Conservation (phyloP, 2,888 invertebrate genomes). For the Andrena bucephala region DNA sequence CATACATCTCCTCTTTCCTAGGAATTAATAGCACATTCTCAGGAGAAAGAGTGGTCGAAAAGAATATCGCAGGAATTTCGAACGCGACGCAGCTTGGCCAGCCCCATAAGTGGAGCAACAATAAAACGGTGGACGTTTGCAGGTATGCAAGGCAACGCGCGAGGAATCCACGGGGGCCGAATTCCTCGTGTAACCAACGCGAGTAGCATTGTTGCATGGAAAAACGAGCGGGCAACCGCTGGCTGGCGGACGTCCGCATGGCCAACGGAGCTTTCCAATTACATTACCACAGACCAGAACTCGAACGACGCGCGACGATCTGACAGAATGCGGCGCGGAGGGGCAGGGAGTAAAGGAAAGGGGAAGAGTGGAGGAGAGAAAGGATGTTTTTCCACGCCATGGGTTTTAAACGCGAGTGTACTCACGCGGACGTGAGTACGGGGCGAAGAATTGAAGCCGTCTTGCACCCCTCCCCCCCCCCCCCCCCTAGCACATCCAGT, state of each 20-base stretch:
- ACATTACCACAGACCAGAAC: constrained; percentile 51
- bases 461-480: neutral
- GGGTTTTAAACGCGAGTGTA: constrained; percentile 50
- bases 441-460: constrained; percentile 39
- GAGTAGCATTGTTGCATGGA: constrained; percentile 34
- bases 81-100: neutral
- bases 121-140: constrained; percentile 23
- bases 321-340: neutral
- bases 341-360: neutral
- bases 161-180: constrained; percentile 39
- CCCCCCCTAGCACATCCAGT: neutral
- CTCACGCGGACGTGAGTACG: constrained; percentile 18
- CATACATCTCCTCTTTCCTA: neutral
- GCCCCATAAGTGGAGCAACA: constrained; percentile 17
- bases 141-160: constrained; percentile 31
- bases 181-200: constrained; percentile 48
- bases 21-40: constrained; percentile 4
- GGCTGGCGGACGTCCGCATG: constrained; percentile 16
- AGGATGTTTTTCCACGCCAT: constrained; percentile 56
- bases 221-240: constrained; percentile 33
- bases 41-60: neutral
- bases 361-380: neutral
- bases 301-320: constrained; percentile 29
- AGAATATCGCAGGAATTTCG: neutral
- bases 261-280: constrained; percentile 59